Evolutionary conservation across 2,797 vertebrate species (phyloP).

Genomic region (Xiphorhynchus erythropygius): DNA sequence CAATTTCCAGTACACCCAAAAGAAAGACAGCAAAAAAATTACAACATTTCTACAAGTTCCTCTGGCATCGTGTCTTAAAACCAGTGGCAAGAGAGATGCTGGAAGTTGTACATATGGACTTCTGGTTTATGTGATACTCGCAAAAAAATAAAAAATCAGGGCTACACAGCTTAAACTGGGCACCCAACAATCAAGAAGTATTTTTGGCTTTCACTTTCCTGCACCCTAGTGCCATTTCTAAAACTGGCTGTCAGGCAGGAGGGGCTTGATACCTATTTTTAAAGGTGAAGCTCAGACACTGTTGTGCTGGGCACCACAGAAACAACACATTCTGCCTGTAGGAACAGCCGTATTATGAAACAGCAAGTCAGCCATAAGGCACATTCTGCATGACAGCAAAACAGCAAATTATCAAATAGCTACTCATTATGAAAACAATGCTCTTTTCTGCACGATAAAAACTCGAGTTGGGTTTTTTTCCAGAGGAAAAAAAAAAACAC

Average conservation of each 20-base stretch:
- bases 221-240: background rate
- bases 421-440: constrained; percentile 40
- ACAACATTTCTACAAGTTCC: background rate
- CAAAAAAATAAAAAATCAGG: background rate
- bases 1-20: background rate
- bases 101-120: background rate
- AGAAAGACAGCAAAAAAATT: background rate
- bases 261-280: background rate
- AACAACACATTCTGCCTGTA: background rate
- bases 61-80: background rate
- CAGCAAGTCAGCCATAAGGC: constrained; percentile 17
- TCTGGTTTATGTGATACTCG: background rate
- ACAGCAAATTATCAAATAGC: constrained; percentile 48
- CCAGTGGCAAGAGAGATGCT: background rate
- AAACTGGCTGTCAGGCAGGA: background rate
- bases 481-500: background rate
- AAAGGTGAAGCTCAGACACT: background rate
- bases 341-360: constrained; percentile 1
- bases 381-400: background rate
- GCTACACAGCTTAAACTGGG: background rate
- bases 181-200: background rate
- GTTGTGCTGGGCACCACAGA: background rate
- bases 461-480: background rate
- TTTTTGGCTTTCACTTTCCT: background rate
- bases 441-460: background rate